Conservation (phyloP, 2,797 vertebrate species). For the Sebastes melanostomus region DNA sequence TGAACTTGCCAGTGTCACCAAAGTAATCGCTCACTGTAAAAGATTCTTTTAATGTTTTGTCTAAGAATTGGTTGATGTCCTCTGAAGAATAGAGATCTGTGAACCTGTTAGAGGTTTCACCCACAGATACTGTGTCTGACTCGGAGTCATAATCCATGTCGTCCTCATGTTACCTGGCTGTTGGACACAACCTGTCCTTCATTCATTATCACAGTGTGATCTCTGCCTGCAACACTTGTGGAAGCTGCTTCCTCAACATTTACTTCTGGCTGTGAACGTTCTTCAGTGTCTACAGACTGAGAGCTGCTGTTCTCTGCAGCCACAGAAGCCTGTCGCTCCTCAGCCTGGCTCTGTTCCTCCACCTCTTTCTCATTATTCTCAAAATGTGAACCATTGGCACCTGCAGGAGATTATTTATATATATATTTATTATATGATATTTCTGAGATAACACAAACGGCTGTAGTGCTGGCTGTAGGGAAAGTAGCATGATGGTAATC, state of each 20-base stretch:
- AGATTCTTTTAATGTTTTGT: not conserved
- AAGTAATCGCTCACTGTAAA: not conserved
- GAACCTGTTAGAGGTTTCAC: not conserved
- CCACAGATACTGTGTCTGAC: not conserved
- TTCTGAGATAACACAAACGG: not conserved
- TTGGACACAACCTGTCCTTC: too few relatives aligned
- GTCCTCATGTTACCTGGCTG: not conserved
- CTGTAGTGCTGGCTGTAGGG: conserved; percentile 3
- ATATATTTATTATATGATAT: too few relatives aligned
- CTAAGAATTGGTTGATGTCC: not conserved
- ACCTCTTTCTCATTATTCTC: too few relatives aligned
- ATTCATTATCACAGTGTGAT: too few relatives aligned
- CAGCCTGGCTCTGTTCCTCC: too few relatives aligned
- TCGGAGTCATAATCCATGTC: not conserved
- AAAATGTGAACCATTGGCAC: too few relatives aligned
- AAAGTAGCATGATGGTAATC: conserved; percentile 40
- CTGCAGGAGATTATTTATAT: too few relatives aligned
- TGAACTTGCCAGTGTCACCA: not conserved
- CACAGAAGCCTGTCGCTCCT: too few relatives aligned
- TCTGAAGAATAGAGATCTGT: not conserved
- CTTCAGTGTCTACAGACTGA: not conserved
- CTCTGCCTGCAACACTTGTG: too few relatives aligned
- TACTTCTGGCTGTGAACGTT: too few relatives aligned
- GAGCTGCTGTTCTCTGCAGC: too few relatives aligned
- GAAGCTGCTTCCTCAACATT: too few relatives aligned